Conservation (phyloP, 2,797 vertebrate species). For the Graptemys geographica region DNA sequence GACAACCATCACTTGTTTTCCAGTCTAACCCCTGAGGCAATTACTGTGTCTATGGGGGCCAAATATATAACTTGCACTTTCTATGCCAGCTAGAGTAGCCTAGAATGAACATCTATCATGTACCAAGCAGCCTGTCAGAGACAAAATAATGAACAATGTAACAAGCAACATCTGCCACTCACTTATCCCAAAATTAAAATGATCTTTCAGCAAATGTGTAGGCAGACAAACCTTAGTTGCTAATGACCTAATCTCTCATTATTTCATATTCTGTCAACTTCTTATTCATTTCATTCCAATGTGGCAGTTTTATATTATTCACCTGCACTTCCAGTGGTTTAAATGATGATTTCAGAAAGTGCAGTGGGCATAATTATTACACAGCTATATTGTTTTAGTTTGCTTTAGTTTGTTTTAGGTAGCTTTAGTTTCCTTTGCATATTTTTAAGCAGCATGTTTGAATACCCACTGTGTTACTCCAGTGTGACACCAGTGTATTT, state of each 20-base stretch:
- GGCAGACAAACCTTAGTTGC: not conserved
- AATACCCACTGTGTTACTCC: not conserved
- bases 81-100: not conserved
- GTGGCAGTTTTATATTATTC: not conserved
- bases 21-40: not conserved
- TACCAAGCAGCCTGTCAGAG: not conserved
- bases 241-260: constrained; percentile 19
- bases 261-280: constrained; percentile 48
- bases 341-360: constrained; percentile 1
- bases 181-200: not conserved
- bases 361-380: not conserved
- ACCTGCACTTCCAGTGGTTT: not conserved
- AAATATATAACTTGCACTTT: not conserved
- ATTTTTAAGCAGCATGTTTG: not conserved
- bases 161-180: not conserved
- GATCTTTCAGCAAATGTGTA: constrained; percentile 5
- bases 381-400: not conserved
- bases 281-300: constrained; percentile 8
- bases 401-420: not conserved
- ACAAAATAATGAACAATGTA: not conserved
- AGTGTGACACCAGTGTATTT: not conserved
- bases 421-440: not conserved
- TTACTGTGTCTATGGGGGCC: not conserved
- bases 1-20: not conserved
- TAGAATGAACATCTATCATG: not conserved